These are phyloP conservation scores for Temnothorax nylanderi DNA, from an alignment of 1,140 invertebrate species.

Conservation along the genomic window DNA sequence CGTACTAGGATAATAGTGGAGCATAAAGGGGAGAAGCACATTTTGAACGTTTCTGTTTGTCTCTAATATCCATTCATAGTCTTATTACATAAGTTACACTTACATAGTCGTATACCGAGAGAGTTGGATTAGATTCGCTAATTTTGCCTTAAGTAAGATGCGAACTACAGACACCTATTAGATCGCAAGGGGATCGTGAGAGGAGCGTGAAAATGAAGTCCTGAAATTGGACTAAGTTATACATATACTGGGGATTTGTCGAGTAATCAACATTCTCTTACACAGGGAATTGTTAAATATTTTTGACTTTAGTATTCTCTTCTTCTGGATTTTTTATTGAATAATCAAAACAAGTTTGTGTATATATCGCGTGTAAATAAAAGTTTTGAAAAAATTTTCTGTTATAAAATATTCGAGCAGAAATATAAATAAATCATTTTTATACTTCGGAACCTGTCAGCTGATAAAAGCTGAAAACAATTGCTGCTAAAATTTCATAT, in stretches of 20 bases:
- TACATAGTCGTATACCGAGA: not conserved
- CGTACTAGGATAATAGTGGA: not conserved
- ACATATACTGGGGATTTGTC: not conserved
- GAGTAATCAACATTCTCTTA: not conserved
- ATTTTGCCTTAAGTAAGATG: conserved; percentile 2
- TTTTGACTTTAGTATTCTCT: not conserved
- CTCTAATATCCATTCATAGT: not conserved
- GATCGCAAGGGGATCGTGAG: not conserved
- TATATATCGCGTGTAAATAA: not conserved
- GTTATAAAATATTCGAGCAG: not conserved
- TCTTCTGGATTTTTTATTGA: not conserved
- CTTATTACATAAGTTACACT: conserved; percentile 15
- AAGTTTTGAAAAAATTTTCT: not conserved
- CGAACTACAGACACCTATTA: conserved; percentile 16
- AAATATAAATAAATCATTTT: not conserved
- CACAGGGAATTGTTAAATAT: not conserved
- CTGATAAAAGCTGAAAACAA: not conserved
- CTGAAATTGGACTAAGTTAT: not conserved
- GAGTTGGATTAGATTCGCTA: conserved; percentile 15
- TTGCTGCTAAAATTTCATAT: not conserved
- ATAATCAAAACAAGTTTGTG: not conserved
- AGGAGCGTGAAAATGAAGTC: not conserved
- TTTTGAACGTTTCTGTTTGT: not conserved
- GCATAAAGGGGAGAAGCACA: not conserved
- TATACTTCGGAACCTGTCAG: not conserved